phyloP scores from a whole-genome alignment of 2,797 vertebrate species.

The Ptychadena robeensis region DNA sequence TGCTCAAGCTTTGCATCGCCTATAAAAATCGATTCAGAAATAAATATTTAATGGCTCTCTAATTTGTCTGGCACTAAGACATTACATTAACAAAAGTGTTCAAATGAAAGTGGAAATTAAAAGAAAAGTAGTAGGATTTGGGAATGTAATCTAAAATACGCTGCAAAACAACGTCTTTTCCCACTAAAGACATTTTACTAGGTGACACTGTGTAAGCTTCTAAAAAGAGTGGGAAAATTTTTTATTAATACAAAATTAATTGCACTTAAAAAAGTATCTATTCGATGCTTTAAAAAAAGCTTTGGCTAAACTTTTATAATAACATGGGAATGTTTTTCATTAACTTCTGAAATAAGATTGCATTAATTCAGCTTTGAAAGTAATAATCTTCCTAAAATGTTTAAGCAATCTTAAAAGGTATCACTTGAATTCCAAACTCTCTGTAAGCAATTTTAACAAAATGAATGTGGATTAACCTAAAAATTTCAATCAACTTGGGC shows the following conservation, averaged over 20 bases:
- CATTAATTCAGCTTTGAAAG: background rate
- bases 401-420: no score
- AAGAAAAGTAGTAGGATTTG: slow-evolving; percentile 50
- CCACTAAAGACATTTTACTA: slow-evolving; percentile 43
- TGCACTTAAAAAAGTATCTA: slow-evolving; percentile 29
- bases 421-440: no score
- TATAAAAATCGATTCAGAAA: slow-evolving; percentile 52
- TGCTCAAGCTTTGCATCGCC: slow-evolving; percentile 35
- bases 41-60: slow-evolving; percentile 60
- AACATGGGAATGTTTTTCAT: background rate
- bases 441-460: no score
- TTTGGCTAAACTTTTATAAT: background rate
- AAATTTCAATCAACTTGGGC: no score
- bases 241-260: slow-evolving; percentile 55
- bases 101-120: slow-evolving; percentile 62
- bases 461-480: no score
- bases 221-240: slow-evolving; percentile 29
- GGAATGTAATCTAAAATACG: slow-evolving; percentile 45
- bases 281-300: slow-evolving; percentile 24
- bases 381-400: slow-evolving; percentile 9
- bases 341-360: background rate
- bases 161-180: slow-evolving; percentile 52
- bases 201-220: slow-evolving; percentile 32
- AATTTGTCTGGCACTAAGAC: slow-evolving; percentile 56
- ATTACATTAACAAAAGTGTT: slow-evolving; percentile 56